Evolutionary conservation across 2,888 invertebrate genomes (phyloP).

Genomic region (Synanthedon tipuliformis): DNA sequence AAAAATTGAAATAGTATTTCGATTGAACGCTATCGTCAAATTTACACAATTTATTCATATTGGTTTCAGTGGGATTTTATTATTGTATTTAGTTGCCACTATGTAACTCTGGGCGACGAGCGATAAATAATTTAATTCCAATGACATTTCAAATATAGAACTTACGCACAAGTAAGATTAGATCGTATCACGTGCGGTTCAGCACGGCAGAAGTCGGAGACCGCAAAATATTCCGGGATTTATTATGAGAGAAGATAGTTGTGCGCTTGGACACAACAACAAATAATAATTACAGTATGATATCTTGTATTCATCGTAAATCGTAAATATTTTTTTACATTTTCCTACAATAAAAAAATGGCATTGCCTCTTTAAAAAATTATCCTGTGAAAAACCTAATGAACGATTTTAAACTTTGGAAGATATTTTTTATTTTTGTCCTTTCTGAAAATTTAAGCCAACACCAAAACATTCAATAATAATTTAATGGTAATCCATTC

Average conservation of each 20-base stretch:
- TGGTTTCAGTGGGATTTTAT: neutral
- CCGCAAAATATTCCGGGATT: conserved; percentile 24
- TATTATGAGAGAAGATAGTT: conserved; percentile 5
- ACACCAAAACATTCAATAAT: too few species aligned
- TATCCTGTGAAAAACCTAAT: too few species aligned
- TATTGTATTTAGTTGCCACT: neutral
- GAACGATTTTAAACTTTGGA: too few species aligned
- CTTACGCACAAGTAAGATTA: conserved; percentile 6
- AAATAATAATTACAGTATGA: neutral
- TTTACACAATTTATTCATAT: neutral
- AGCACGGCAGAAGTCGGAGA: conserved; percentile 7
- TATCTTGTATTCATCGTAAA: neutral
- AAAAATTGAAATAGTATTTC: conserved; percentile 19
- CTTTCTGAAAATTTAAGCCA: too few species aligned
- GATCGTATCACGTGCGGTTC: conserved; percentile 10
- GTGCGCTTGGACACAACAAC: conserved; percentile 5
- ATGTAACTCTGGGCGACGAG: neutral
- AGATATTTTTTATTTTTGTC: too few species aligned
- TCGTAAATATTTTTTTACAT: too few species aligned
- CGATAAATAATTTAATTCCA: neutral
- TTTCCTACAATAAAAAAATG: too few species aligned
- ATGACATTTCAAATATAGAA: neutral
- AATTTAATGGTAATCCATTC: too few species aligned
- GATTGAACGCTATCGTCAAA: neutral
- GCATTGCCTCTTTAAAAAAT: too few species aligned